phyloP scores from a whole-genome alignment of 2,888 invertebrate genomes.

The Anagyrus pseudococci region DNA sequence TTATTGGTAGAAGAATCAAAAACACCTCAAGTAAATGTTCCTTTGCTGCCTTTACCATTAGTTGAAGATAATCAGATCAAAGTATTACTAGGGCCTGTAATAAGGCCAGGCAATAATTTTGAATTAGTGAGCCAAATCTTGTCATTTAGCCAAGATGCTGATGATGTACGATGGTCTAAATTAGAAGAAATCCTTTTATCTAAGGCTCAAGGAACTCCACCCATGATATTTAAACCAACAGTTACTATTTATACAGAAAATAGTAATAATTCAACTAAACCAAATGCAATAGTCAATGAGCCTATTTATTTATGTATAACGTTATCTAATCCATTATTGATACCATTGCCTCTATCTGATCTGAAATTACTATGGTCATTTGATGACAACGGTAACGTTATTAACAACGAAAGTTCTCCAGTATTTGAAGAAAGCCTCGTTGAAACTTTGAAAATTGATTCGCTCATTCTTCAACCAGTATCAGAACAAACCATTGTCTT shows the following conservation, averaged over 20 bases:
- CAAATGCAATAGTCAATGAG: constrained; percentile 80
- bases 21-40: constrained; percentile 61
- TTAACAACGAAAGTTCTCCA: constrained; percentile 60
- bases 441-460: constrained; percentile 67
- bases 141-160: constrained; percentile 57
- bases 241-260: constrained; percentile 75
- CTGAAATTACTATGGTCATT: constrained; percentile 79
- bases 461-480: constrained; percentile 67
- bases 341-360: constrained; percentile 73
- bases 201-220: constrained; percentile 72
- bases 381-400: constrained; percentile 60
- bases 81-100: constrained; percentile 72
- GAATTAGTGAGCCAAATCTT: constrained; percentile 53
- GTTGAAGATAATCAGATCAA: constrained; percentile 73
- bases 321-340: constrained; percentile 78
- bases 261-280: constrained; percentile 71
- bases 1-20: constrained; percentile 52
- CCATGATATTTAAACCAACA: constrained; percentile 81
- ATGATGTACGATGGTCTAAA: constrained; percentile 71
- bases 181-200: constrained; percentile 80
- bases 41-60: constrained; percentile 78
- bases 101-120: constrained; percentile 64
- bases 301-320: constrained; percentile 80
- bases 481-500: constrained; percentile 72
- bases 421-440: constrained; percentile 60